Evolutionary conservation across 2,113 vertebrate genomes (phyloP).

Genomic region (Neodontobutis hainanensis): DNA sequence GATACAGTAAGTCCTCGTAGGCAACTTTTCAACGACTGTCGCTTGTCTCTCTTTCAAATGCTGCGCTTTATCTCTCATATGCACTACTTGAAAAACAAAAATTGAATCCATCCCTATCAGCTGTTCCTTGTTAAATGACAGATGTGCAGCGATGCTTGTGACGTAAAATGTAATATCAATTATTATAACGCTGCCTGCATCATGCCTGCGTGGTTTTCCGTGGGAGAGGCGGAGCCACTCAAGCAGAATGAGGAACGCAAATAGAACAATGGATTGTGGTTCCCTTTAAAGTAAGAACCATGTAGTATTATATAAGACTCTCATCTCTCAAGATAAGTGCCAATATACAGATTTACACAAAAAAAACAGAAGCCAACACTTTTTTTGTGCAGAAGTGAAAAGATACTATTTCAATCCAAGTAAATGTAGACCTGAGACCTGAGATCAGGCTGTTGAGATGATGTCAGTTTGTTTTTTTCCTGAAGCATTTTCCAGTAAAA

Average conservation of each 20-base stretch:
- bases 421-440: not conserved
- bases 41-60: conserved; percentile 32
- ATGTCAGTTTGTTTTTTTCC: conserved; percentile 9
- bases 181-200: conserved; percentile 32
- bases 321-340: too few relatives aligned
- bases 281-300: conserved; percentile 48
- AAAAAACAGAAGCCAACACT: too few relatives aligned
- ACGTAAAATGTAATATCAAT: conserved; percentile 50
- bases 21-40: conserved; percentile 41
- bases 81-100: conserved; percentile 7
- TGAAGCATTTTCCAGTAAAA: conserved; percentile 29
- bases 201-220: conserved; percentile 45
- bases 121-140: conserved; percentile 53
- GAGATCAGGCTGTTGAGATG: not conserved
- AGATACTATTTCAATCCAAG: too few relatives aligned
- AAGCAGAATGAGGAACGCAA: conserved; percentile 47
- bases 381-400: too few relatives aligned
- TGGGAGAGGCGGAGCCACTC: conserved; percentile 35
- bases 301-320: too few relatives aligned
- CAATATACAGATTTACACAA: too few relatives aligned
- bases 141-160: conserved; percentile 46
- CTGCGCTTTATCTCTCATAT: conserved; percentile 32
- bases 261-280: conserved; percentile 56
- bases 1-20: conserved; percentile 54
- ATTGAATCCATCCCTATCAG: conserved; percentile 36